A percentile compares a stretch with the other conserved stretches of the same genome.
Conservation (phyloP, 2,113 vertebrate species). For the Oncorhynchus keta region DNA sequence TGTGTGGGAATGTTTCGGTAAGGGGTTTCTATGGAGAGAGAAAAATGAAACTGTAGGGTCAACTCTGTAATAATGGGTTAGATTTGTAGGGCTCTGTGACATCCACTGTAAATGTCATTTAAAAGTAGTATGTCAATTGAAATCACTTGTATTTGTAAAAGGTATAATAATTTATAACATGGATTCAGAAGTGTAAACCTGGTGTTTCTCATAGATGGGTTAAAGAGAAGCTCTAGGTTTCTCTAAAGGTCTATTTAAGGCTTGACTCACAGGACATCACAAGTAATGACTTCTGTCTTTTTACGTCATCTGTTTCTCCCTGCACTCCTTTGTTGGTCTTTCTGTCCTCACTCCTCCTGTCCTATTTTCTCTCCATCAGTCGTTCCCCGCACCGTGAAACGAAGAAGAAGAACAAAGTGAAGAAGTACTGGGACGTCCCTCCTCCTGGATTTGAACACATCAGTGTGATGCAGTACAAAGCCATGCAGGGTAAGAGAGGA, state of each 20-base stretch:
- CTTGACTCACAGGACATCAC: not conserved
- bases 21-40: too few relatives aligned
- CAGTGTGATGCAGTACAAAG: constrained; percentile 95
- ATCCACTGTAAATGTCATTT: not conserved
- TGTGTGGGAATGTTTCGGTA: too few relatives aligned
- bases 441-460: constrained; percentile 91
- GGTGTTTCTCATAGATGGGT: not conserved
- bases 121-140: not conserved
- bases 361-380: constrained; percentile 57
- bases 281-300: not conserved
- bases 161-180: not conserved
- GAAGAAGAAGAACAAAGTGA: constrained; percentile 91
- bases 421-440: constrained; percentile 92
- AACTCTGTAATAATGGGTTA: not conserved
- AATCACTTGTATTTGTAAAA: not conserved
- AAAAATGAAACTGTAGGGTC: too few relatives aligned
- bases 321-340: not conserved
- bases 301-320: not conserved
- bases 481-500: constrained; percentile 84
- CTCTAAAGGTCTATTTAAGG: not conserved
- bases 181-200: not conserved
- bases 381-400: constrained; percentile 84
- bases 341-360: not conserved
- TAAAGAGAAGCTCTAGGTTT: too few relatives aligned
- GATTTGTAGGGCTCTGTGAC: not conserved